Evolutionary conservation across 2,888 invertebrate species (phyloP).

Genomic region (Pegoplata infirma): DNA sequence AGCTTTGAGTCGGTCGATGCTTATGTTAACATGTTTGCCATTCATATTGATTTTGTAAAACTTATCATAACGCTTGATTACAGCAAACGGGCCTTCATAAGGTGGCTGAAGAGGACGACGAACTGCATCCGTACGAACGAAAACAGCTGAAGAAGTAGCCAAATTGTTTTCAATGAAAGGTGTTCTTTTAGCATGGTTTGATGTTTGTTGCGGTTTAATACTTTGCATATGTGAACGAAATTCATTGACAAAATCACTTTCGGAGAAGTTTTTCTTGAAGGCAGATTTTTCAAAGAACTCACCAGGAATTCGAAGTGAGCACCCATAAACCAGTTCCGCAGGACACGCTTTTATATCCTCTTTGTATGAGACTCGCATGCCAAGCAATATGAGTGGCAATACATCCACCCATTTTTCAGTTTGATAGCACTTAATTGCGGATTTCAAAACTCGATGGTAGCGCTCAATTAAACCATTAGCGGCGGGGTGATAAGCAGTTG

Average conservation of each 20-base stretch:
- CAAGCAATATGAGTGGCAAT: conserved; percentile 45
- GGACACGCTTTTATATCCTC: conserved; percentile 3
- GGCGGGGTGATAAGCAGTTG: conserved; percentile 34
- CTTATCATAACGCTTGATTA: too few relatives aligned
- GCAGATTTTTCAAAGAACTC: neutral
- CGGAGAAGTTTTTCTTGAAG: neutral
- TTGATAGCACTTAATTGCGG: conserved; percentile 43
- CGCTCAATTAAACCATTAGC: conserved; percentile 53
- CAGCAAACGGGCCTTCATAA: too few relatives aligned
- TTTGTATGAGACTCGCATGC: conserved; percentile 45
- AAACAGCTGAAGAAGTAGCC: conserved; percentile 11
- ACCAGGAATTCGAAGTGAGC: conserved; percentile 2
- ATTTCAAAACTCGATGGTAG: conserved; percentile 41
- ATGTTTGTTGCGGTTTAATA: conserved; percentile 4
- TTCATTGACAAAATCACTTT: conserved; percentile 3
- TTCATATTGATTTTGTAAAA: too few relatives aligned
- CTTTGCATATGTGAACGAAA: neutral
- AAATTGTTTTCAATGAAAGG: conserved; percentile 26
- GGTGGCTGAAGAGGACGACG: too few relatives aligned
- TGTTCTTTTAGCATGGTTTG: conserved; percentile 32
- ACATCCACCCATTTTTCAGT: conserved; percentile 45
- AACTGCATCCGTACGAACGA: too few relatives aligned
- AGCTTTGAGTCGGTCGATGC: too few relatives aligned
- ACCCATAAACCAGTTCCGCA: conserved; percentile 3
- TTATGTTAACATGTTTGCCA: too few relatives aligned